Percentiles rank a stretch among this genome's conserved stretches.
Conservation (phyloP, 2,888 invertebrate genomes). For the Sisyra nigra region DNA sequence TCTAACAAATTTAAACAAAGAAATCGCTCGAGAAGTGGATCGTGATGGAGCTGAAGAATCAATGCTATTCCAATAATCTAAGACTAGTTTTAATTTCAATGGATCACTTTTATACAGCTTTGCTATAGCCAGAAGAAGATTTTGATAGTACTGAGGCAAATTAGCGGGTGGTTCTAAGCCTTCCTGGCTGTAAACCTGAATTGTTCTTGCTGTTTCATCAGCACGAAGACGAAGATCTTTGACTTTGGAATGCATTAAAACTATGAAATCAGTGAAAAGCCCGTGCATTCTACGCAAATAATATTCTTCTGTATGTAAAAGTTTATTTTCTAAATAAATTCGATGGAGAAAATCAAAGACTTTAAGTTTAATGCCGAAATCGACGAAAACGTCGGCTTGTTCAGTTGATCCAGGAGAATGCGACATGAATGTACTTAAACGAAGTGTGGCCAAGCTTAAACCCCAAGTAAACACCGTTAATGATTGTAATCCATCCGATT, state of each 20-base stretch:
- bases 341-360: conserved; percentile 68
- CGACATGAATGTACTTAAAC: conserved; percentile 37
- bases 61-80: conserved; percentile 69
- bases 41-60: conserved; percentile 28
- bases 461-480: conserved; percentile 53
- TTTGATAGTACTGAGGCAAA: conserved; percentile 65
- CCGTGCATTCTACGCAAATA: conserved; percentile 69
- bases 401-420: conserved; percentile 41
- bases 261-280: conserved; percentile 81
- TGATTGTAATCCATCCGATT: conserved; percentile 37
- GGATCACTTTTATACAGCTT: conserved; percentile 65
- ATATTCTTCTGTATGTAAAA: conserved; percentile 61
- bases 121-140: conserved; percentile 62
- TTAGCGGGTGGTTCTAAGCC: conserved; percentile 63
- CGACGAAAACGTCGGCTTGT: conserved; percentile 66
- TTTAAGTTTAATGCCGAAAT: conserved; percentile 59
- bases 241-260: conserved; percentile 81
- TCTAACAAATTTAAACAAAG: conserved; percentile 80
- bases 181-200: conserved; percentile 56
- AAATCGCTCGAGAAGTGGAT: conserved; percentile 48
- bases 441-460: conserved; percentile 44
- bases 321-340: conserved; percentile 49
- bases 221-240: conserved; percentile 69
- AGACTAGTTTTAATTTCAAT: conserved; percentile 45
- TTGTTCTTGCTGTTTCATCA: conserved; percentile 74